Conservation (phyloP, 2,113 vertebrate genomes). For the Mustela lutreola region DNA sequence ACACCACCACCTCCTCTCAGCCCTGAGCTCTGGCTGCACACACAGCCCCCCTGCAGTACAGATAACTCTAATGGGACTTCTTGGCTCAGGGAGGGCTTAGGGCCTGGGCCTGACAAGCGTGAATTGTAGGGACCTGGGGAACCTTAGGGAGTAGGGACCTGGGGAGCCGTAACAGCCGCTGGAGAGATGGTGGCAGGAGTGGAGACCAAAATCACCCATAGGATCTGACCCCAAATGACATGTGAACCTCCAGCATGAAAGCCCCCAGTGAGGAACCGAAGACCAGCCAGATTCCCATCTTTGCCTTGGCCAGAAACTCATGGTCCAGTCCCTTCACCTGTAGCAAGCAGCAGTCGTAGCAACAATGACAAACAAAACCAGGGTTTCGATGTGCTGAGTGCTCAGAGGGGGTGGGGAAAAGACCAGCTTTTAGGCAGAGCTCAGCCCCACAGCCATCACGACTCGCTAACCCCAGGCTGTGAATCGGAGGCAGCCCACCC, state of each 20-base stretch:
- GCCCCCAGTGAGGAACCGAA: background rate
- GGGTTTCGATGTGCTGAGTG: background rate
- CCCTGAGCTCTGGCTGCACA: background rate
- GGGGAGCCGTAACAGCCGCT: background rate
- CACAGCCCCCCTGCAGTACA: background rate
- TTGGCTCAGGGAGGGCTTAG: accelerated
- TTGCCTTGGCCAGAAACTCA: background rate
- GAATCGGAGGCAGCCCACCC: background rate
- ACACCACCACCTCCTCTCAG: too few species aligned
- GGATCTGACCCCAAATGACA: background rate
- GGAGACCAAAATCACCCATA: background rate
- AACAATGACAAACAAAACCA: background rate
- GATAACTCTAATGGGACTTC: background rate
- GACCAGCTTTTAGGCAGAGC: too few species aligned
- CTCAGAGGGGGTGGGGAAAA: background rate
- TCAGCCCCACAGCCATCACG: accelerated
- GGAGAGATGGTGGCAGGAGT: background rate
- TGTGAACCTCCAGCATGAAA: background rate
- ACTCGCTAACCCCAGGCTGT: background rate
- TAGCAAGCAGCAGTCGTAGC: background rate
- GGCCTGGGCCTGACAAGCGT: too few species aligned
- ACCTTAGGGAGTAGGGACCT: background rate
- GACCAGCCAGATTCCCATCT: background rate
- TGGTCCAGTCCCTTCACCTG: background rate
- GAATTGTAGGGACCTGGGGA: background rate